Percentiles rank a stretch among this genome's conserved stretches.
Evolutionary conservation across 2,797 vertebrate species (phyloP).

Genomic region (Graptemys geographica): DNA sequence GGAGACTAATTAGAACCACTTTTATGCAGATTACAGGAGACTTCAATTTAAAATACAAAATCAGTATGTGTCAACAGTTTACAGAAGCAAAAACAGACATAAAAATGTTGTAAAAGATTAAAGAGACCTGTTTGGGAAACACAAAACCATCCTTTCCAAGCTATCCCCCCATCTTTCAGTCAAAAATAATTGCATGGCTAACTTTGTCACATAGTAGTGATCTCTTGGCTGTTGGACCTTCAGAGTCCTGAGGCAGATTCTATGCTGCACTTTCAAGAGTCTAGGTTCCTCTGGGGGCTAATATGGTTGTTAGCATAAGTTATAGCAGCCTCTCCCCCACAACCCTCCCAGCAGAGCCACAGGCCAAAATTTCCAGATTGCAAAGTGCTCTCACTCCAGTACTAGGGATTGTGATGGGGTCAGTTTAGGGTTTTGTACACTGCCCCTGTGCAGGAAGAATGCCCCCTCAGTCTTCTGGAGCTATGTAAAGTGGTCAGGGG

Average conservation of each 20-base stretch:
- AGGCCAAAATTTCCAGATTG: not conserved
- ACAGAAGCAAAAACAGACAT: not conserved
- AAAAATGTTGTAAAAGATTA: not conserved
- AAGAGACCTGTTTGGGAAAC: not conserved
- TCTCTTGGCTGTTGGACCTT: not conserved
- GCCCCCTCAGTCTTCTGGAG: not conserved
- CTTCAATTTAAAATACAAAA: not conserved
- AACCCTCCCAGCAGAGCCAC: not conserved
- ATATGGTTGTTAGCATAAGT: too few species aligned
- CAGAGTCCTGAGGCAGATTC: not conserved
- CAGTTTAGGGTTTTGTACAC: not conserved
- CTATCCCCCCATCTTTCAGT: not conserved
- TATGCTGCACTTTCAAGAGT: not conserved
- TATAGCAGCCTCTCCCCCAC: not conserved
- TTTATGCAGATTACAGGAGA: not conserved
- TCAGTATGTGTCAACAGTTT: not conserved
- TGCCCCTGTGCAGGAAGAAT: not conserved
- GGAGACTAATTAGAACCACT: not conserved
- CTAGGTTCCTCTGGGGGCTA: not conserved
- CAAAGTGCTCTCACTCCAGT: not conserved
- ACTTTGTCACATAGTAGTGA: not conserved
- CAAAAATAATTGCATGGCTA: not conserved
- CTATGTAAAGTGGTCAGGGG: not conserved
- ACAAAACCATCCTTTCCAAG: not conserved
- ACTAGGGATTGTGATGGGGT: not conserved